Evolutionary conservation across 2,888 invertebrate genomes (phyloP).

Genomic region (Seira musarum): DNA sequence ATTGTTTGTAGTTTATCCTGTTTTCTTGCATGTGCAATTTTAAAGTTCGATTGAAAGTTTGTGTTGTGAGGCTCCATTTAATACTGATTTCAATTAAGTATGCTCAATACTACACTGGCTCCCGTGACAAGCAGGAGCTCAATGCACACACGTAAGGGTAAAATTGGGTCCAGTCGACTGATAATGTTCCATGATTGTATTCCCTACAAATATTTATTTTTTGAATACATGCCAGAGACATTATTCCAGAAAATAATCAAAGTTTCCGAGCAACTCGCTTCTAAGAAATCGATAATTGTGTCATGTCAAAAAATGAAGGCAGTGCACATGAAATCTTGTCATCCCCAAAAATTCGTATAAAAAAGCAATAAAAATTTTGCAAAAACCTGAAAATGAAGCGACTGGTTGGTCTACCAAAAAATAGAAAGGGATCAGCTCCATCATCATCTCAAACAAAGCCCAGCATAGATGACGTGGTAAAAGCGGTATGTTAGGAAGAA

Average conservation of each 20-base stretch:
- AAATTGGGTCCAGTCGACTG: no score
- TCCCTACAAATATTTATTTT: constrained; percentile 3
- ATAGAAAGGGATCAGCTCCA: background rate
- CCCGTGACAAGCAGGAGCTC: no score
- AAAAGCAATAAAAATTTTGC: background rate
- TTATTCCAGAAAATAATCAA: background rate
- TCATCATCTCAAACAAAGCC: background rate
- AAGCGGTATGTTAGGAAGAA: constrained; percentile 38
- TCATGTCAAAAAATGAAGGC: background rate
- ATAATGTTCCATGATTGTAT: constrained; percentile 6
- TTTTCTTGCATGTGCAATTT: no score
- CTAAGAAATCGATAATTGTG: background rate
- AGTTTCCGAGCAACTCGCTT: constrained; percentile 1
- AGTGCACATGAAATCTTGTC: no score
- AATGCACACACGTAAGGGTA: no score
- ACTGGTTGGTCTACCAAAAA: constrained; percentile 51
- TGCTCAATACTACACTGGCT: no score
- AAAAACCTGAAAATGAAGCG: constrained; percentile 51
- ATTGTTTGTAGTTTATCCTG: no score
- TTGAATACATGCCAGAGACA: background rate
- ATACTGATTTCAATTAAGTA: no score
- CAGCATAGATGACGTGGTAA: constrained; percentile 40
- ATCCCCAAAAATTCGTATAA: no score
- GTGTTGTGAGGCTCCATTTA: no score
- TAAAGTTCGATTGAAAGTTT: no score